A percentile compares a stretch with the other conserved stretches of the same genome.
These are phyloP conservation scores for Sipunculus nudus DNA, from an alignment of 2,888 invertebrate species.

Conservation along the genomic window DNA sequence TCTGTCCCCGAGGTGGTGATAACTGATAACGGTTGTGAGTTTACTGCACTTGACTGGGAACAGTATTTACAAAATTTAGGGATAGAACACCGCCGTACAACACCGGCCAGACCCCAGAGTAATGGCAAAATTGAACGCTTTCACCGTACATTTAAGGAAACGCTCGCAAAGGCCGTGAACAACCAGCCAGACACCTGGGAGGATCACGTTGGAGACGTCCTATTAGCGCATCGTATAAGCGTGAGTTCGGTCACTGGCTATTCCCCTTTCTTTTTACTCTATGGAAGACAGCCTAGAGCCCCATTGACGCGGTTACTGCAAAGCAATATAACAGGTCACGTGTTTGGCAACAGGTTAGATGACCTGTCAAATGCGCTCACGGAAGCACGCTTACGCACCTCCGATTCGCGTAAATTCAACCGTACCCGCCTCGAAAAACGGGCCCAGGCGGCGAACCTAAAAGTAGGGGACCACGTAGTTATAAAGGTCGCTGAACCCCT, in stretches of 20 bases:
- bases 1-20: conserved; percentile 4
- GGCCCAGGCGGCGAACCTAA: not conserved
- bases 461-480: conserved; percentile 1
- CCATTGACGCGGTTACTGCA: conserved; percentile 1
- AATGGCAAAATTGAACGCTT: conserved; percentile 6
- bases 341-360: not conserved
- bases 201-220: not conserved
- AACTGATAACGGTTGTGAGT: conserved; percentile 9
- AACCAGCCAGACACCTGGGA: conserved; percentile 2
- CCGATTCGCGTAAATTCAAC: not conserved
- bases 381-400: not conserved
- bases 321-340: not conserved
- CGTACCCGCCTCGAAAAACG: conserved; percentile 1
- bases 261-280: conserved; percentile 11
- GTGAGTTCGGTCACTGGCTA: conserved; percentile 3
- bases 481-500: conserved; percentile 2
- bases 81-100: conserved; percentile 4
- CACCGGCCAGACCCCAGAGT: conserved; percentile 7
- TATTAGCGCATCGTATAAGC: conserved; percentile 5
- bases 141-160: not conserved
- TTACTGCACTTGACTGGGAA: not conserved
- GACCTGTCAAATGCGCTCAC: conserved; percentile 1
- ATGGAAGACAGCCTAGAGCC: conserved; percentile 6
- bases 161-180: not conserved
- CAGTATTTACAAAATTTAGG: not conserved